Conservation (phyloP, 2,888 invertebrate species). For the Cataglyphis rosenhaueri region DNA sequence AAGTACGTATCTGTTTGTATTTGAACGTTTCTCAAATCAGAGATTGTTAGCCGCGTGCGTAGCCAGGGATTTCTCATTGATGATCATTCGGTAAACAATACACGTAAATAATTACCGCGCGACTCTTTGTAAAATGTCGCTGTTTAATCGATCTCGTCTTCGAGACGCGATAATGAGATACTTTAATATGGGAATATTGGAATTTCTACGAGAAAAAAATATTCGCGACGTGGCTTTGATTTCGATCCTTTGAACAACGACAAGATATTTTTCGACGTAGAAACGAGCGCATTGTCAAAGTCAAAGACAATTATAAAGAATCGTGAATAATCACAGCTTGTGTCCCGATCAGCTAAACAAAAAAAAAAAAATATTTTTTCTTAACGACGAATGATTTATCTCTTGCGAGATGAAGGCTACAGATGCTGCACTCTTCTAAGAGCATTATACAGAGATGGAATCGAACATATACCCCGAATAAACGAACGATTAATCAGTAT, state of each 20-base stretch:
- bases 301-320: constrained; percentile 17
- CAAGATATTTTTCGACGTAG: background rate
- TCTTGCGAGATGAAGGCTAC: background rate
- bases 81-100: background rate
- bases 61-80: constrained; percentile 30
- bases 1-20: constrained; percentile 61
- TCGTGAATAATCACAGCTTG: background rate
- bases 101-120: background rate
- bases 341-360: background rate
- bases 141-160: constrained; percentile 2
- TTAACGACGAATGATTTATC: background rate
- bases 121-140: background rate
- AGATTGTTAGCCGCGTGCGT: constrained; percentile 22
- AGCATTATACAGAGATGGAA: constrained; percentile 44
- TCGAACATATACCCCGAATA: constrained; percentile 7
- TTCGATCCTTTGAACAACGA: constrained; percentile 16
- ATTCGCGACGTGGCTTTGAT: background rate
- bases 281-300: constrained; percentile 34
- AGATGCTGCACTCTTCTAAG: constrained; percentile 11
- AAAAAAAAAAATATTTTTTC: background rate
- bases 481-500: constrained; percentile 17
- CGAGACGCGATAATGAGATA: background rate
- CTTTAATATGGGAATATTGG: background rate
- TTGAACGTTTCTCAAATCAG: constrained; percentile 48
- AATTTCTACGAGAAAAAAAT: background rate